These are phyloP conservation scores for Geopemphigus sp. DNA, from an alignment of 1,140 invertebrate species.

Conservation along the genomic window DNA sequence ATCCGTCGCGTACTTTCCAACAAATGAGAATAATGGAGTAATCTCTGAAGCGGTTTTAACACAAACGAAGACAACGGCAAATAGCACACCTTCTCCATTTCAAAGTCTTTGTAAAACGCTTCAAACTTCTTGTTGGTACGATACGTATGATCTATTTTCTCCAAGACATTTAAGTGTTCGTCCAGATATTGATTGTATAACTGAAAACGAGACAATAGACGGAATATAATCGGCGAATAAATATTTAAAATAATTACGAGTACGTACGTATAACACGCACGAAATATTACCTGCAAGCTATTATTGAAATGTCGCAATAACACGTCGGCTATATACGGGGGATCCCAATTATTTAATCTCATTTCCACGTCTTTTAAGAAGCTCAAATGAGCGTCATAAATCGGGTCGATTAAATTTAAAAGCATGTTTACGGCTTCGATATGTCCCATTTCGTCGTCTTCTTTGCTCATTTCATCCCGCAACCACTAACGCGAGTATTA, in stretches of 20 bases:
- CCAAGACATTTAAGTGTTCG: conserved; percentile 70
- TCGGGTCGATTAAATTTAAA: conserved; percentile 64
- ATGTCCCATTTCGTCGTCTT: conserved; percentile 62
- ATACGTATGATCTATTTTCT: conserved; percentile 71
- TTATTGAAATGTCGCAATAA: conserved; percentile 64
- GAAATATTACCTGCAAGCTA: conserved; percentile 59
- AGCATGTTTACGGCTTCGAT: conserved; percentile 57
- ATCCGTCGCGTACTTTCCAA: conserved; percentile 59
- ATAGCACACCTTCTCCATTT: conserved; percentile 80
- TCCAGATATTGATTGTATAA: conserved; percentile 81
- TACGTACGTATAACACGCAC: too few relatives aligned
- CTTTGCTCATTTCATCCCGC: conserved; percentile 65
- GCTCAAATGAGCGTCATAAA: conserved; percentile 66
- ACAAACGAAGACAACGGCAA: conserved; percentile 83
- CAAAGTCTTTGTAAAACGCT: conserved; percentile 78
- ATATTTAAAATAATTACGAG: too few relatives aligned
- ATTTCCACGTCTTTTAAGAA: conserved; percentile 70
- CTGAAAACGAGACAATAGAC: conserved; percentile 57
- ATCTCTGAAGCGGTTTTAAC: conserved; percentile 82
- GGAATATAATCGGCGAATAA: neutral
- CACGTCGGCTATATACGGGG: conserved; percentile 65
- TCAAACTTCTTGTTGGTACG: conserved; percentile 73
- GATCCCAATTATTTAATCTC: conserved; percentile 65
- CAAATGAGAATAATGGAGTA: conserved; percentile 81
- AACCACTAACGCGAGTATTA: conserved; percentile 62